Base-by-base conservation (phyloP, 1,140 invertebrate species). In the Drosophila kikkawai region DNA sequence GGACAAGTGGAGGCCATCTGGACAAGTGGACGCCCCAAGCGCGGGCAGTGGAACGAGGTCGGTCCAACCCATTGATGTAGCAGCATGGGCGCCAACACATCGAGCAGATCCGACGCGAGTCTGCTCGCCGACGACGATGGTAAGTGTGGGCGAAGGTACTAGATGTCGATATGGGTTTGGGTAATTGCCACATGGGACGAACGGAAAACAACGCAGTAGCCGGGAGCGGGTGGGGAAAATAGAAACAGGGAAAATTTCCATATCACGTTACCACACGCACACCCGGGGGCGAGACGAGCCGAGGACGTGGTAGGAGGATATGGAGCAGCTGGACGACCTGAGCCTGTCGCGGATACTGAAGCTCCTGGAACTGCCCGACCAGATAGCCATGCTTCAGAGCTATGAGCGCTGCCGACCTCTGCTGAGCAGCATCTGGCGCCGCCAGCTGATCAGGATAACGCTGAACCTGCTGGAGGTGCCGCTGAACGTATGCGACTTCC, bases 51-150 rank as follows among this genome's bases (percentile, higher is more conserved):
- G 34, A 64, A 77, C 66, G 53, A 59, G 69, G 44, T 34, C 36
- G 48, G 55, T 32, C 69, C 60, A 53, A 56, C 45, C 64, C 73
- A 71, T 87, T 84, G 48, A 90, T 90, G 84, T 88, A 87, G 75
- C 78, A 87, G 73, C 60, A 92, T 92, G 91, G 91, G 91, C 53
- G 91, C 90, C 63, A 92, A 86, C 71, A 79, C 91, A 73, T 92
- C 91, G 79, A 91, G 87, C 79, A 85, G 91, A 91, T 82, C 91
- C 57, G 90, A 92, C 79, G 66, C 90, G 47, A 88, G 80, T 92
- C 80, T 92, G 74, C 91, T 91, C 63, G 81, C 76, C 45, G 91
- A 92, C 80, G 91, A 92, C 58, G 90, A 92, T 60, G 91, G 91
- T 92, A 50, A 91, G 84, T 78, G 29, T 32, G 48, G 45, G 29